Conservation (phyloP, 1,140 invertebrate genomes). For the Sycophila sp. region DNA sequence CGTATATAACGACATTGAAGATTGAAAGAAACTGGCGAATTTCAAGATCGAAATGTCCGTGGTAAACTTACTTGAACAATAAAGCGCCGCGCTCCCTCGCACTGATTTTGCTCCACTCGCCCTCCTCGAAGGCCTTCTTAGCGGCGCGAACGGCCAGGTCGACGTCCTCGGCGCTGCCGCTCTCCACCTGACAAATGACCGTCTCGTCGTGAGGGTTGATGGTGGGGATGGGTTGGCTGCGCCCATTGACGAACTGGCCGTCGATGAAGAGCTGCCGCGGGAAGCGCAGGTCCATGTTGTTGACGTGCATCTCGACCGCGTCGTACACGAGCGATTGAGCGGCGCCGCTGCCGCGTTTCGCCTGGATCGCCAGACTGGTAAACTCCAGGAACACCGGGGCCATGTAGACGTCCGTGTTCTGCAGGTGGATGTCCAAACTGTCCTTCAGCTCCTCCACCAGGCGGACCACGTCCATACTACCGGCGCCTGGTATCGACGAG, state of each 20-base stretch:
- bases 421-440: constrained; percentile 77
- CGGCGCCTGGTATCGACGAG: no score
- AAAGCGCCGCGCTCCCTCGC: constrained; percentile 82
- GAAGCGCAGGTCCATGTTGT: constrained; percentile 86
- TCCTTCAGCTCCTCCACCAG: constrained; percentile 94
- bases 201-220: constrained; percentile 90
- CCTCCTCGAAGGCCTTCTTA: constrained; percentile 85
- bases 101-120: constrained; percentile 90
- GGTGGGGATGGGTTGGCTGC: constrained; percentile 71
- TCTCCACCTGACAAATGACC: constrained; percentile 79
- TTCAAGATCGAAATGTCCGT: no score
- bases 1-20: no score
- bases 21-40: neutral
- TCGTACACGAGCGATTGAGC: constrained; percentile 73
- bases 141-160: constrained; percentile 88
- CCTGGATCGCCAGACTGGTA: constrained; percentile 72
- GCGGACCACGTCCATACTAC: constrained; percentile 96
- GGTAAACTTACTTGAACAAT: constrained; percentile 74
- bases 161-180: constrained; percentile 82
- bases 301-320: constrained; percentile 79
- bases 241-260: constrained; percentile 87
- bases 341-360: constrained; percentile 71
- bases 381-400: constrained; percentile 89
- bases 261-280: constrained; percentile 92
- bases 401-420: constrained; percentile 95